Conservation (phyloP, 2,797 vertebrate genomes). For the Sebastes hopkinsi region DNA sequence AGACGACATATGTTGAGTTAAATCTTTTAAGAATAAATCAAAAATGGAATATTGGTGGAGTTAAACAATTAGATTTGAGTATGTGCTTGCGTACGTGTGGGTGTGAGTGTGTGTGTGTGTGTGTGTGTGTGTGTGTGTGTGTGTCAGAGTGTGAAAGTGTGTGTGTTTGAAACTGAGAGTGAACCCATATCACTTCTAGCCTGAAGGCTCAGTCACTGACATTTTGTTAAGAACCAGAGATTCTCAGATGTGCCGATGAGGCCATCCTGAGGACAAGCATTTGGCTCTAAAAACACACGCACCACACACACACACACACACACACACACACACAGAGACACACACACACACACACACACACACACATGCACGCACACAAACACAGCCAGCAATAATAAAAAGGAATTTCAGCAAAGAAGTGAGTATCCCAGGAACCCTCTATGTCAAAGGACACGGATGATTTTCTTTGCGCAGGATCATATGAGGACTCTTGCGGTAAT, state of each 20-base stretch:
- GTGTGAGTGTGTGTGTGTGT: background rate
- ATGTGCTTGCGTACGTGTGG: background rate
- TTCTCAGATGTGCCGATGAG: constrained; percentile 72
- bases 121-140: background rate
- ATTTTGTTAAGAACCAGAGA: constrained; percentile 63
- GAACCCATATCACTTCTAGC: constrained; percentile 67
- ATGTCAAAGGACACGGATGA: constrained; percentile 32
- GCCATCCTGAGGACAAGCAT: constrained; percentile 63
- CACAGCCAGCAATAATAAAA: constrained; percentile 60
- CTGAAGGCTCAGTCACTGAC: constrained; percentile 60
- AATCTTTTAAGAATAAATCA: background rate
- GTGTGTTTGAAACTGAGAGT: constrained; percentile 48
- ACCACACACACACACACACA: constrained; percentile 2
- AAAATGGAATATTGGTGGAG: background rate
- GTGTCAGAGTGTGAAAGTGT: background rate
- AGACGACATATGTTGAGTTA: background rate
- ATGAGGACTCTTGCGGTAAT: constrained; percentile 26
- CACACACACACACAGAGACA: background rate
- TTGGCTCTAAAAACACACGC: constrained; percentile 39
- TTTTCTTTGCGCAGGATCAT: constrained; percentile 33
- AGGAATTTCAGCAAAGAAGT: constrained; percentile 47
- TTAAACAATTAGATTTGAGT: background rate
- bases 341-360: constrained; percentile 1
- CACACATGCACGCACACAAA: background rate
- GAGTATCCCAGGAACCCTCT: constrained; percentile 35